Conservation (phyloP, 2,797 vertebrate species). For the Percopsis omiscomaycus region DNA sequence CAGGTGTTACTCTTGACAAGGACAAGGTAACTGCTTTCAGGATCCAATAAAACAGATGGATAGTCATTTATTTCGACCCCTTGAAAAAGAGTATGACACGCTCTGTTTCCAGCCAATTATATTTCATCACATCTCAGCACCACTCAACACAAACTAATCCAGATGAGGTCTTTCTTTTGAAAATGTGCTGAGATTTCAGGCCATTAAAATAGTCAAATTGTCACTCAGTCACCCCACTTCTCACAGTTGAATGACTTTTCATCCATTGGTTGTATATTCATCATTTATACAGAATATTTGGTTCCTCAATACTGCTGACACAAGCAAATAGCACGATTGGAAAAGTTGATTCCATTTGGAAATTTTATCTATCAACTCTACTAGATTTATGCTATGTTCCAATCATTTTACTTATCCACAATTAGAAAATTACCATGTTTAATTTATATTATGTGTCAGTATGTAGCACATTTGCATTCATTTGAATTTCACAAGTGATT, state of each 20-base stretch:
- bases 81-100: slow-evolving; percentile 23
- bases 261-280: slow-evolving; percentile 51
- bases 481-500: too few species aligned
- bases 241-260: slow-evolving; percentile 27
- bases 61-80: slow-evolving; percentile 37
- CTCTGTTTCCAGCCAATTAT: slow-evolving; percentile 38
- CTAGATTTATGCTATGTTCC: slow-evolving; percentile 20
- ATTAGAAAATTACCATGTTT: slow-evolving; percentile 2
- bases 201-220: slow-evolving; percentile 42
- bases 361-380: slow-evolving; percentile 24
- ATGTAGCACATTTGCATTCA: too few species aligned
- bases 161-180: slow-evolving; percentile 40
- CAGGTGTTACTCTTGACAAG: slow-evolving; percentile 19
- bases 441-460: too few species aligned
- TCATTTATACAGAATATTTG: slow-evolving; percentile 33
- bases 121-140: slow-evolving; percentile 36
- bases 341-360: slow-evolving; percentile 22
- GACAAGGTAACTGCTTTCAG: slow-evolving; percentile 9
- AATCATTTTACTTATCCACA: slow-evolving; percentile 20
- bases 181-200: slow-evolving; percentile 49
- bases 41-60: slow-evolving; percentile 47
- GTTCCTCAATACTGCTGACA: slow-evolving; percentile 45
- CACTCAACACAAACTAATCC: slow-evolving; percentile 52
- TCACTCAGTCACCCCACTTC: slow-evolving; percentile 31
- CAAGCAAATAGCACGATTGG: slow-evolving; percentile 33